Evolutionary conservation across 30 jellyfish, hydroid and myxozoan species (phyloP).

Genomic region (Aurelia aurita complex sp. Pacific): DNA sequence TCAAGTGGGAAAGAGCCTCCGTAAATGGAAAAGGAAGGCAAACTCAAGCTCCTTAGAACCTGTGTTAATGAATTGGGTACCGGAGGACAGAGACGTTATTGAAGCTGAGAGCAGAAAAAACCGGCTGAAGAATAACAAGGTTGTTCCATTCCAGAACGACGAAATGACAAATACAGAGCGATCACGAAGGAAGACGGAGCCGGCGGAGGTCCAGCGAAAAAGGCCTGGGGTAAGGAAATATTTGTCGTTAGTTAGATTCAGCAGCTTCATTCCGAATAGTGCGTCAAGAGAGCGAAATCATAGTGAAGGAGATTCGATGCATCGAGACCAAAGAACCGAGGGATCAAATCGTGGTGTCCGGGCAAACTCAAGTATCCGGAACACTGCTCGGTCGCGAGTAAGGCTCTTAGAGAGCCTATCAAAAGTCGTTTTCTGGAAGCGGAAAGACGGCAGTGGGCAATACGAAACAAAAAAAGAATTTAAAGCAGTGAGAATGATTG

Average conservation of each 20-base stretch:
- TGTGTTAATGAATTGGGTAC: conserved; percentile 5
- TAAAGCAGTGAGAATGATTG: conserved; percentile 59
- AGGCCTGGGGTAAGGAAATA: not conserved
- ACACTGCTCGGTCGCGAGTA: not conserved
- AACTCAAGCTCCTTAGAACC: not conserved
- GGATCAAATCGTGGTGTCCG: too few species aligned
- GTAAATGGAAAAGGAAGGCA: conserved; percentile 50
- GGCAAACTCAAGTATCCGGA: too few species aligned
- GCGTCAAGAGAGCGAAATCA: not conserved
- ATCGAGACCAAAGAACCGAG: too few species aligned
- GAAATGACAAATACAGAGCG: not conserved
- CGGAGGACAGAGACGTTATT: not conserved
- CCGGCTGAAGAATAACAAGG: not conserved
- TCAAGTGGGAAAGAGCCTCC: conserved; percentile 31
- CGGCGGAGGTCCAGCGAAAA: too few species aligned
- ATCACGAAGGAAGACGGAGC: too few species aligned
- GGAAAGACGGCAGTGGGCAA: conserved; percentile 9
- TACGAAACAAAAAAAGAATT: conserved; percentile 23
- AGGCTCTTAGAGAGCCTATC: conserved; percentile 21
- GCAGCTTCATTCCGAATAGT: not conserved
- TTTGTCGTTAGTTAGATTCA: not conserved
- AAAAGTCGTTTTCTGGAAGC: conserved; percentile 4
- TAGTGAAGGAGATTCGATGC: too few species aligned
- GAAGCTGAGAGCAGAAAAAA: conserved; percentile 8
- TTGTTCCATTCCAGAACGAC: not conserved